A percentile compares a stretch with the other conserved stretches of the same genome.
Evolutionary conservation across 1,140 invertebrate genomes (phyloP).

Genomic region (Thereuonema tuberculata): DNA sequence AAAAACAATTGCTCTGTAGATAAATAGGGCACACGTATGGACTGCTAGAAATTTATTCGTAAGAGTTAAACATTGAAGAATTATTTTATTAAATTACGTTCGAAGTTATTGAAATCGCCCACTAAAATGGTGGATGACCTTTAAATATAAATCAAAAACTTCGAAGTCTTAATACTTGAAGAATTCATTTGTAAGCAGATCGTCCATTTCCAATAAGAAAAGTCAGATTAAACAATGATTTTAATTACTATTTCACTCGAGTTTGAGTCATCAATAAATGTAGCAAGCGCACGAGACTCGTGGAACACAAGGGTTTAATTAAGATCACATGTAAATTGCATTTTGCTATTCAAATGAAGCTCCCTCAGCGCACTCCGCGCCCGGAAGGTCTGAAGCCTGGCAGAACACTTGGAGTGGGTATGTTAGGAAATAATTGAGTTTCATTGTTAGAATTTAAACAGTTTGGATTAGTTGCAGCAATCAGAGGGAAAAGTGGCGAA

Average conservation of each 20-base stretch:
- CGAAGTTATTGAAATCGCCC: too few species aligned
- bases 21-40: too few species aligned
- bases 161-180: too few species aligned
- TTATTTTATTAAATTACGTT: too few species aligned
- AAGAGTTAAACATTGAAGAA: too few species aligned
- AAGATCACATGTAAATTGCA: conserved; percentile 9
- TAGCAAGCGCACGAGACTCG: not conserved
- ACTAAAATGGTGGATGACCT: too few species aligned
- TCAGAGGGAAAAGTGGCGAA: not conserved
- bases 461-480: not conserved
- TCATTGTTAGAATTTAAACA: conserved; percentile 4
- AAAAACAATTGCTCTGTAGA: too few species aligned
- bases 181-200: too few species aligned
- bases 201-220: too few species aligned
- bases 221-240: conserved; percentile 9
- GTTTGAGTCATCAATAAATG: conserved; percentile 8
- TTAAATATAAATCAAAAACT: too few species aligned
- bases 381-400: not conserved
- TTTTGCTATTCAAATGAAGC: conserved; percentile 5
- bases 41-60: too few species aligned
- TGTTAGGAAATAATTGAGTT: not conserved
- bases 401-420: not conserved
- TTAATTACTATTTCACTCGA: conserved; percentile 6
- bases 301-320: conserved; percentile 8
- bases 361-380: not conserved